Percentiles rank a stretch among this genome's conserved stretches.
Evolutionary conservation across 2,797 vertebrate genomes (phyloP).

Genomic region (Sparidentex hasta): DNA sequence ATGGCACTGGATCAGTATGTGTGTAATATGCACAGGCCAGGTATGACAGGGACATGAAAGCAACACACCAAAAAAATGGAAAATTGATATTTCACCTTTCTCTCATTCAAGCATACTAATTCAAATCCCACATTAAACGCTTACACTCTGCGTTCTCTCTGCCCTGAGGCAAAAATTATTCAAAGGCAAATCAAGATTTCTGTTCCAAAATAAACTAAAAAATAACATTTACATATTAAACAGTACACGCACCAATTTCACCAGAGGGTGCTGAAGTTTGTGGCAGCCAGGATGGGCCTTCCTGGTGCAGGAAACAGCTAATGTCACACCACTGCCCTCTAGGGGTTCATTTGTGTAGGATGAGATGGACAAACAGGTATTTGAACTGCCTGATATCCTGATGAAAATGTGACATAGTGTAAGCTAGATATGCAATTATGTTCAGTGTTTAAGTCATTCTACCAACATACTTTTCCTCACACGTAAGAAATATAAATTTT

Average conservation of each 20-base stretch:
- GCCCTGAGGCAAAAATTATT: background rate
- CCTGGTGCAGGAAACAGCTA: background rate
- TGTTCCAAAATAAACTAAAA: background rate
- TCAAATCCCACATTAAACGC: background rate
- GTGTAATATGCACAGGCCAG: background rate
- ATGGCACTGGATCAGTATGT: background rate
- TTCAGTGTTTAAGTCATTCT: background rate
- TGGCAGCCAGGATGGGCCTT: background rate
- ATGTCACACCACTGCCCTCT: constrained; percentile 55
- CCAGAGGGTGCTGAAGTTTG: constrained; percentile 18
- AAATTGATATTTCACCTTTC: background rate
- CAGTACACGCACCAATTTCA: background rate
- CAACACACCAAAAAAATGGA: no score
- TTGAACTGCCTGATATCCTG: background rate
- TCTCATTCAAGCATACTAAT: background rate
- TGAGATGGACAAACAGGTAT: background rate
- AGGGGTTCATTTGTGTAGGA: constrained; percentile 6
- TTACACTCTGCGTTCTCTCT: background rate
- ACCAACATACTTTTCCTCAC: background rate
- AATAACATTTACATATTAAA: background rate
- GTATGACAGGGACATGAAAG: no score
- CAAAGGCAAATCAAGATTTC: background rate
- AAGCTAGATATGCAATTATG: background rate
- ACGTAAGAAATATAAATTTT: background rate
- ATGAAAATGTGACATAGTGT: background rate